Evolutionary conservation across 1,140 invertebrate species (phyloP).

Genomic region (Subanguina moxae): DNA sequence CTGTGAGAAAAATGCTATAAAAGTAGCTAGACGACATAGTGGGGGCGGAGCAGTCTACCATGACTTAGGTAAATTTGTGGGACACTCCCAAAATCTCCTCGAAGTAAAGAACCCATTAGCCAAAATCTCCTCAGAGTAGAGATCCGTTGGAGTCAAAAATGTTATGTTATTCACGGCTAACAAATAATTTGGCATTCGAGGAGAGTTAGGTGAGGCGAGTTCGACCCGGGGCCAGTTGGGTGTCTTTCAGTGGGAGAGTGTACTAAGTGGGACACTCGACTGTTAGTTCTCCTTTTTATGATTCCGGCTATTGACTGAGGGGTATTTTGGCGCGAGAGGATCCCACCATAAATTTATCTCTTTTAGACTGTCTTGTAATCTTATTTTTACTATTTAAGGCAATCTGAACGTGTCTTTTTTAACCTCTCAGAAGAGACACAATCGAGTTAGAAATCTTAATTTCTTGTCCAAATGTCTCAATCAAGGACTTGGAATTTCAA

Average conservation of each 20-base stretch:
- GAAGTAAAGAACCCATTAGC: neutral
- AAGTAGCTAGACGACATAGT: slow-evolving; percentile 77
- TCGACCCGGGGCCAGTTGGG: too few species aligned
- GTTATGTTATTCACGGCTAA: neutral
- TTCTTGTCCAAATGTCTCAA: slow-evolving; percentile 47
- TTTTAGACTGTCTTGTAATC: neutral
- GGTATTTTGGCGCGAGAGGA: too few species aligned
- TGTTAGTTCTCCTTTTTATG: too few species aligned
- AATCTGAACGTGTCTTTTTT: slow-evolving; percentile 54
- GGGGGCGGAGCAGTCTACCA: slow-evolving; percentile 96
- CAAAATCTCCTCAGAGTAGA: neutral
- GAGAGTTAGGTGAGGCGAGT: too few species aligned
- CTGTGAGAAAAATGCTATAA: slow-evolving; percentile 38
- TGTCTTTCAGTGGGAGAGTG: too few species aligned
- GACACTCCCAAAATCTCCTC: neutral
- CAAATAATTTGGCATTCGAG: neutral
- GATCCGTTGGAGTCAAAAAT: too few species aligned
- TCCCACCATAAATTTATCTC: too few species aligned
- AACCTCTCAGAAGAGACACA: slow-evolving; percentile 48
- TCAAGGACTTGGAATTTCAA: slow-evolving; percentile 28
- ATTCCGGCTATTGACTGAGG: too few species aligned
- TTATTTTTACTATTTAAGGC: slow-evolving; percentile 17
- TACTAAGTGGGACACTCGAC: too few species aligned
- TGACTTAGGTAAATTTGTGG: slow-evolving; percentile 72
- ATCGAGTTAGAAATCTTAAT: slow-evolving; percentile 47